These are phyloP conservation scores for Himalopsyche japonica DNA, from an alignment of 2,888 invertebrate genomes.

Conservation along the genomic window DNA sequence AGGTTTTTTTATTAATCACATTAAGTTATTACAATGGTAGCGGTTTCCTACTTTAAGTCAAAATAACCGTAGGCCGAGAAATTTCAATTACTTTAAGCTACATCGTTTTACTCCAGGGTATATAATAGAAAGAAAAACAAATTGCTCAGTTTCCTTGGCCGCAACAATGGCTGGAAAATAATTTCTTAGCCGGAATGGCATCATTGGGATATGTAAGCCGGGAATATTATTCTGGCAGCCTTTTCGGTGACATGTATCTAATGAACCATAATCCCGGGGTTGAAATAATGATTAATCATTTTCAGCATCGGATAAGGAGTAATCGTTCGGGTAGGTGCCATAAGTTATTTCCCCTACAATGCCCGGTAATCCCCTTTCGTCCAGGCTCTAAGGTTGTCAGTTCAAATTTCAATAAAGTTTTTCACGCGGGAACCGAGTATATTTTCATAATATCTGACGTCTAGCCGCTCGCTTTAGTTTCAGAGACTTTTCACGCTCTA, in stretches of 20 bases:
- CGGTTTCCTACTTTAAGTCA: not conserved
- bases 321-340: not conserved
- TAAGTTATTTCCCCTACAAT: not conserved
- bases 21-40: too few species aligned
- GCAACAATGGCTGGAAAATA: not conserved
- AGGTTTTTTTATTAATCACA: too few species aligned
- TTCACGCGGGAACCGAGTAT: not conserved
- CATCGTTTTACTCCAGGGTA: not conserved
- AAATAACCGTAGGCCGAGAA: not conserved
- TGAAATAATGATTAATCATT: not conserved
- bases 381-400: not conserved
- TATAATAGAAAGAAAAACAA: not conserved
- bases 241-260: not conserved
- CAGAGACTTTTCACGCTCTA: too few species aligned
- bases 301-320: not conserved
- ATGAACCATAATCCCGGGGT: not conserved
- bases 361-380: not conserved
- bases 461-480: not conserved
- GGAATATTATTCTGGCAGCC: not conserved
- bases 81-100: not conserved
- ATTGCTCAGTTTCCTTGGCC: not conserved
- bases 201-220: not conserved
- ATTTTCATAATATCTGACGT: not conserved
- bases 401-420: not conserved
- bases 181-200: not conserved